Evolutionary conservation across 2,797 vertebrate species (phyloP).

Genomic region (Xerus rutilus): DNA sequence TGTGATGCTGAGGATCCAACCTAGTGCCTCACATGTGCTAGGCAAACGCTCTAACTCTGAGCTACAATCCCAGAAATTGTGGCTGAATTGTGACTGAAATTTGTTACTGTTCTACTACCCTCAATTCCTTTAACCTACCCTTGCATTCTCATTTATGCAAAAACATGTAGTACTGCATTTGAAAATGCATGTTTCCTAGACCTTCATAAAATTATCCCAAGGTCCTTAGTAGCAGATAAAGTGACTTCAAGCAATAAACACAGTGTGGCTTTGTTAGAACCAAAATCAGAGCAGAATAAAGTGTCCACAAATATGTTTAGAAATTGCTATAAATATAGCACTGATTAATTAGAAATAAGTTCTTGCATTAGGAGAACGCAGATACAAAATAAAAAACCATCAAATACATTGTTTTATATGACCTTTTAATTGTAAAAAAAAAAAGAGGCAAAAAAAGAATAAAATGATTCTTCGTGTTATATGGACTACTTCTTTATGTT

Average conservation of each 20-base stretch:
- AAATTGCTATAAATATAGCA: not conserved
- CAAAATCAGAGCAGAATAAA: not conserved
- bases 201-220: not conserved
- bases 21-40: too few species aligned
- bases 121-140: not conserved
- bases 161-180: not conserved
- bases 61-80: too few species aligned
- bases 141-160: not conserved
- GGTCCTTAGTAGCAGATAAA: not conserved
- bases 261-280: not conserved
- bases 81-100: not conserved
- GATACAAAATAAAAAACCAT: not conserved
- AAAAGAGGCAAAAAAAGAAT: constrained; percentile 12
- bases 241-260: not conserved
- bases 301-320: not conserved
- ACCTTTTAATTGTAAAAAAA: not conserved
- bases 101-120: not conserved
- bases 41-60: too few species aligned
- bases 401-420: not conserved
- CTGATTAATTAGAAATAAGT: not conserved
- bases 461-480: not conserved
- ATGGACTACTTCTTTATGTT: not conserved
- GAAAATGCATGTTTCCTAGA: not conserved
- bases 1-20: too few species aligned
- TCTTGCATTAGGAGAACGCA: not conserved